Evolutionary conservation across 2,797 vertebrate genomes (phyloP).

Genomic region (Triplophysa bombifrons): DNA sequence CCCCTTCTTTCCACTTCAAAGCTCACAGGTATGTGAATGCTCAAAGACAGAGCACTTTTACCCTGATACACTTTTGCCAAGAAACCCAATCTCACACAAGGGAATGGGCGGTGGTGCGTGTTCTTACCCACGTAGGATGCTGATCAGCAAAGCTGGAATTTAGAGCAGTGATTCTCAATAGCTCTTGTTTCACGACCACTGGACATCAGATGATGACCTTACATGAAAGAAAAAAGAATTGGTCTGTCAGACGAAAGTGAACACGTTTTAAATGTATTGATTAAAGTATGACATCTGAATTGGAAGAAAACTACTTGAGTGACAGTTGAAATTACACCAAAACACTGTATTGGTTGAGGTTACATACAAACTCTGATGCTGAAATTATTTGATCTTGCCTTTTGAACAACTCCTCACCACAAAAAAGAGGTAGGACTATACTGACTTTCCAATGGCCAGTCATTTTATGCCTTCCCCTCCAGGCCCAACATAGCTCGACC

Average conservation of each 20-base stretch:
- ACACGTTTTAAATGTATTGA: neutral
- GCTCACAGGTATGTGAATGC: slow-evolving; percentile 46
- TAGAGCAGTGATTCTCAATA: neutral
- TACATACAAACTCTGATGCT: too few species aligned
- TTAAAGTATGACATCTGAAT: too few species aligned
- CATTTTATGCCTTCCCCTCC: too few species aligned
- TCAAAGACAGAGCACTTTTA: slow-evolving; percentile 38
- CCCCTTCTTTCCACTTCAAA: slow-evolving; percentile 51
- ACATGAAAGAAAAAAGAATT: neutral
- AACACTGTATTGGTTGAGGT: too few species aligned
- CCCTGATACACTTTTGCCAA: slow-evolving; percentile 28
- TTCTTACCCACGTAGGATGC: slow-evolving; percentile 5
- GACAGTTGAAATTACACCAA: too few species aligned
- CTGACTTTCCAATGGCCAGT: too few species aligned
- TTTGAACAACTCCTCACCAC: too few species aligned
- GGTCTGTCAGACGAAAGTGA: neutral
- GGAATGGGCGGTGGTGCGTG: neutral
- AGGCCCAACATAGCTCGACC: too few species aligned
- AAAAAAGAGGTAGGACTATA: too few species aligned
- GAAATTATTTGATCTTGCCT: too few species aligned
- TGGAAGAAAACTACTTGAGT: too few species aligned
- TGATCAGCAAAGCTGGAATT: neutral
- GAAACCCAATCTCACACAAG: slow-evolving; percentile 34
- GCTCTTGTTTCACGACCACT: neutral
- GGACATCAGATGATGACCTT: neutral